A percentile compares a stretch with the other conserved stretches of the same genome.
Conservation (phyloP, 1,140 invertebrate genomes). For the Amphibalanus amphitrite region DNA sequence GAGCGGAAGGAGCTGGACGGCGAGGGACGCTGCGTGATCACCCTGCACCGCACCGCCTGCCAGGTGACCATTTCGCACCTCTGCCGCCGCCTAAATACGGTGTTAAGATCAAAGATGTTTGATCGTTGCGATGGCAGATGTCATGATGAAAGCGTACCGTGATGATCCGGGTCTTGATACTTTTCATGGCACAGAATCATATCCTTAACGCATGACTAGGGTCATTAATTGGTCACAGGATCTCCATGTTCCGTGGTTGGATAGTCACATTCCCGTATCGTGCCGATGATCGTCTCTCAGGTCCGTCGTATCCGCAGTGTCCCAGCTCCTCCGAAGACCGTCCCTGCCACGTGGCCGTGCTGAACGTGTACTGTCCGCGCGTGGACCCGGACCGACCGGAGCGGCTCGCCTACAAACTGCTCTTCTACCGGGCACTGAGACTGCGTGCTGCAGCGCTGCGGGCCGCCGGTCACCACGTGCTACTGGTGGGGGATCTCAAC, state of each 20-base stretch:
- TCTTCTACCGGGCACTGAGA: conserved; percentile 33
- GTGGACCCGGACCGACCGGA: conserved; percentile 31
- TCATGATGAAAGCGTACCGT: too few species aligned
- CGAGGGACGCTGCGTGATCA: conserved; percentile 33
- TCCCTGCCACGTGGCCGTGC: conserved; percentile 23
- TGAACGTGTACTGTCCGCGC: conserved; percentile 39
- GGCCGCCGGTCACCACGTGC: conserved; percentile 29
- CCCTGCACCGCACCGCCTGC: conserved; percentile 25
- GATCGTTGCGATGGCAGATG: too few species aligned
- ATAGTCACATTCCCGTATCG: background rate
- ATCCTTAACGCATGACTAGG: background rate
- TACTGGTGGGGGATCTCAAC: conserved; percentile 39
- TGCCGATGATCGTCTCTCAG: background rate
- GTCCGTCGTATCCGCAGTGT: background rate
- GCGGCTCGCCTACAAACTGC: conserved; percentile 30
- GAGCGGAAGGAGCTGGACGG: conserved; percentile 27
- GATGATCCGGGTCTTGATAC: too few species aligned
- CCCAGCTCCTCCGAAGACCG: background rate
- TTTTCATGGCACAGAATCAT: background rate
- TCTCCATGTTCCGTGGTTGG: background rate
- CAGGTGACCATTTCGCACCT: background rate
- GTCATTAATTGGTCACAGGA: too few species aligned
- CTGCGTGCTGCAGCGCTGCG: conserved; percentile 28
- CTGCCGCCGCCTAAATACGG: too few species aligned
- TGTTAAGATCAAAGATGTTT: too few species aligned